These are phyloP conservation scores for Nyctalus aviator DNA, from an alignment of 2,797 vertebrate genomes.

Conservation along the genomic window DNA sequence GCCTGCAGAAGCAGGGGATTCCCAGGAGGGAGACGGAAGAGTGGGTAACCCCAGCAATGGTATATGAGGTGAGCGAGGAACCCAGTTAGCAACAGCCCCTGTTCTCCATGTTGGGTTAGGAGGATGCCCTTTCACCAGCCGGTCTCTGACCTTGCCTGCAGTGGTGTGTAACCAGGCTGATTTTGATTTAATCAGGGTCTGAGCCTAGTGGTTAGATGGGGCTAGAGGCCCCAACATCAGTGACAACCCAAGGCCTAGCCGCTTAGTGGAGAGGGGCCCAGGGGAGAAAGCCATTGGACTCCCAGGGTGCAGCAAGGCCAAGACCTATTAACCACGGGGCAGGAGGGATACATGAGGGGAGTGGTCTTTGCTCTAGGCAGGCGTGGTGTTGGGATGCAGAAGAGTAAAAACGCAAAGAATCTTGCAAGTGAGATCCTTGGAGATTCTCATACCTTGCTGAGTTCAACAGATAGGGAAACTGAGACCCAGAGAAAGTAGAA, in stretches of 20 bases:
- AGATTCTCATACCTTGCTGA: background rate
- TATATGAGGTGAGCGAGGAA: background rate
- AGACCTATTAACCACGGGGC: background rate
- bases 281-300: background rate
- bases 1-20: background rate
- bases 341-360: too few species aligned
- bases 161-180: background rate
- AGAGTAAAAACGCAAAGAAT: constrained; percentile 8
- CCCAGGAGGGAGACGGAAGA: background rate
- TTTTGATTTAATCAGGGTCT: background rate
- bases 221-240: background rate
- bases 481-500: background rate
- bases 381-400: background rate
- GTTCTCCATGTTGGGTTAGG: background rate
- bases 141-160: background rate
- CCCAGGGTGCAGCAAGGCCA: background rate
- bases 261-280: background rate
- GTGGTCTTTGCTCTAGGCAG: background rate
- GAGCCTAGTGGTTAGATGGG: background rate
- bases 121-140: background rate
- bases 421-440: background rate
- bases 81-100: background rate
- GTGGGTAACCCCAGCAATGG: background rate
- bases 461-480: background rate
- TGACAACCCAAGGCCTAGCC: background rate